Evolutionary conservation across 2,888 invertebrate genomes (phyloP).

Genomic region (Girardia tigrina): DNA sequence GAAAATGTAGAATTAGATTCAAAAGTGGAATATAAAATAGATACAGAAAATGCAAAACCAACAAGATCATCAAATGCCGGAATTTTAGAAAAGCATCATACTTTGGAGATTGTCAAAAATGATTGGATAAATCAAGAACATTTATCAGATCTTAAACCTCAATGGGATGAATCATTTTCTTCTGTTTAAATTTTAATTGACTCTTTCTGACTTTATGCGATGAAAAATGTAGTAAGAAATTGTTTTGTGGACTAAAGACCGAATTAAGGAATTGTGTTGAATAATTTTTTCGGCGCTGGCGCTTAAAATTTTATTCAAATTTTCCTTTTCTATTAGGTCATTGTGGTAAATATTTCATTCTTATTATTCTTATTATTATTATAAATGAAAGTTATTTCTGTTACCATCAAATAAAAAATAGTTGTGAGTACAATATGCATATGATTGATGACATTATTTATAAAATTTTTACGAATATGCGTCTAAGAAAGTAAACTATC

Average conservation of each 20-base stretch:
- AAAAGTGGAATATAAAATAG: slow-evolving; percentile 5
- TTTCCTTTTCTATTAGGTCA: slow-evolving; percentile 23
- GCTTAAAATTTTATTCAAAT: slow-evolving; percentile 13
- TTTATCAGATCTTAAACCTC: slow-evolving; percentile 4
- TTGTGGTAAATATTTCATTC: slow-evolving; percentile 23
- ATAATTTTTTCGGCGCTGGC: slow-evolving; percentile 12
- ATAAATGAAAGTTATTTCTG: slow-evolving; percentile 18
- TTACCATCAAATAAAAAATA: slow-evolving; percentile 23
- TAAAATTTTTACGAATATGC: too few relatives aligned
- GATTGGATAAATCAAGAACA: slow-evolving; percentile 15
- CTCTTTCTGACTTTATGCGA: background rate
- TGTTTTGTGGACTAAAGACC: slow-evolving; percentile 23
- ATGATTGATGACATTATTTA: background rate
- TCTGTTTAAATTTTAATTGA: slow-evolving; percentile 12
- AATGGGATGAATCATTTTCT: slow-evolving; percentile 20
- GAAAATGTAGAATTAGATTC: background rate
- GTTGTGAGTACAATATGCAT: background rate
- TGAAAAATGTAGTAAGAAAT: slow-evolving; percentile 23
- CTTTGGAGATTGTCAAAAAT: background rate
- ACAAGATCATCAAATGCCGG: background rate
- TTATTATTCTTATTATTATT: slow-evolving; percentile 23
- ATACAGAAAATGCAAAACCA: background rate
- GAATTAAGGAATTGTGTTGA: slow-evolving; percentile 23
- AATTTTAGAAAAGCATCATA: background rate
- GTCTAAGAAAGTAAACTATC: too few relatives aligned